Evolutionary conservation across 2,113 vertebrate species (phyloP).

Genomic region (Oxygymnocypris stewartii): DNA sequence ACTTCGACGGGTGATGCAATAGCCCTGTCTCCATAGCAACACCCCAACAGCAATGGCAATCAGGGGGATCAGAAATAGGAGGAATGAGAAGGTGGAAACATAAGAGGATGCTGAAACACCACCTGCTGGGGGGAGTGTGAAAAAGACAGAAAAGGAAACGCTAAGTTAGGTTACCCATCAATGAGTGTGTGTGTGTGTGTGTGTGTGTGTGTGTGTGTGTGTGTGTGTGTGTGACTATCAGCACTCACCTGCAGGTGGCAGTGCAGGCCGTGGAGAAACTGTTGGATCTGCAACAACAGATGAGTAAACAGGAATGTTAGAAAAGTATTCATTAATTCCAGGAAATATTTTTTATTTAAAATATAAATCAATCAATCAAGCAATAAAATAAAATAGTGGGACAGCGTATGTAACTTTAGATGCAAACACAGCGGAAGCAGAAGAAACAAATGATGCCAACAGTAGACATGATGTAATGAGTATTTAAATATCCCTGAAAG

Average conservation of each 20-base stretch:
- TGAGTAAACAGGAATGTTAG: background rate
- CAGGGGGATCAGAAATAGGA: conserved; percentile 76
- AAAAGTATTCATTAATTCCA: background rate
- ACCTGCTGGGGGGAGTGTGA: conserved; percentile 53
- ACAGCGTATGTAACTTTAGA: background rate
- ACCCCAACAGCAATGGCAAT: conserved; percentile 69
- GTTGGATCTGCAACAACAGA: background rate
- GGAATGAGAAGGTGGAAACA: conserved; percentile 67
- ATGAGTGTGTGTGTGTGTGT: background rate
- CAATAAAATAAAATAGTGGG: too few species aligned
- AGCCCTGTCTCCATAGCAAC: conserved; percentile 80
- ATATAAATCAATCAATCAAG: too few species aligned
- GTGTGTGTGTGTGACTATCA: too few species aligned
- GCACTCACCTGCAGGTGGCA: conserved; percentile 51
- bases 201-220: background rate
- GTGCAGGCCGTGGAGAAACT: conserved; percentile 12
- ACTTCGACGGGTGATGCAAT: conserved; percentile 69
- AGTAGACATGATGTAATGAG: conserved; percentile 36
- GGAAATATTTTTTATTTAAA: too few species aligned
- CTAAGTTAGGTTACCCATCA: background rate
- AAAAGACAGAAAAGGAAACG: background rate
- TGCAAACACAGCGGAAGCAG: background rate
- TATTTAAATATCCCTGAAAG: conserved; percentile 39
- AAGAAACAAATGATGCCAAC: background rate
- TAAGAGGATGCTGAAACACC: conserved; percentile 53